Conservation (phyloP, 2,113 vertebrate species). For the Aphyosemion australe region DNA sequence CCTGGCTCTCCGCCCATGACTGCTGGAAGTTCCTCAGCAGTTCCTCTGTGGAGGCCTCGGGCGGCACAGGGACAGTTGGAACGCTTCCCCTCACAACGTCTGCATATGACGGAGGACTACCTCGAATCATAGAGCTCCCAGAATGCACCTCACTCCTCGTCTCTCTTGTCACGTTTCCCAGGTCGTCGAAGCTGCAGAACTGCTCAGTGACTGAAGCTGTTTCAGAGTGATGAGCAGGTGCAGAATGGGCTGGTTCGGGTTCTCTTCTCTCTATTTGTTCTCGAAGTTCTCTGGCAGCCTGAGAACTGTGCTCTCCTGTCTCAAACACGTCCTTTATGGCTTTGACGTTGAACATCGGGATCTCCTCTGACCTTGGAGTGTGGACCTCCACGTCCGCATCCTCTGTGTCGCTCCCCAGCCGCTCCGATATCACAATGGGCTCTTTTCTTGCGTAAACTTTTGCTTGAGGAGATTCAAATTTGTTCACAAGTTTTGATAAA, state of each 20-base stretch:
- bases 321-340: constrained; percentile 82
- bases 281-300: constrained; percentile 76
- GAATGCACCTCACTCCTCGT: constrained; percentile 65
- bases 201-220: constrained; percentile 69
- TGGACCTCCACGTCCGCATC: constrained; percentile 68
- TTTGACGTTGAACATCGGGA: constrained; percentile 78
- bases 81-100: constrained; percentile 87
- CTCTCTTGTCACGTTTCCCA: constrained; percentile 71
- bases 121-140: constrained; percentile 70
- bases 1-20: constrained; percentile 87
- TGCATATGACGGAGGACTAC: constrained; percentile 88
- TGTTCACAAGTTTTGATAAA: constrained; percentile 76
- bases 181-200: constrained; percentile 77
- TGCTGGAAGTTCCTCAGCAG: constrained; percentile 86
- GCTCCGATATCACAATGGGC: constrained; percentile 76
- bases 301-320: constrained; percentile 79
- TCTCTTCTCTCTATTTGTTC: constrained; percentile 74
- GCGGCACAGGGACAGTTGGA: constrained; percentile 71
- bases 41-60: constrained; percentile 78
- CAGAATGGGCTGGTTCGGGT: constrained; percentile 36
- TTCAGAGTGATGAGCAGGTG: constrained; percentile 65
- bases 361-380: constrained; percentile 68
- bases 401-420: constrained; percentile 75
- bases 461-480: constrained; percentile 77
- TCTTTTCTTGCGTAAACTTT: constrained; percentile 77